Conservation (phyloP, 2,797 vertebrate species). For the Neosalanx taihuensis region DNA sequence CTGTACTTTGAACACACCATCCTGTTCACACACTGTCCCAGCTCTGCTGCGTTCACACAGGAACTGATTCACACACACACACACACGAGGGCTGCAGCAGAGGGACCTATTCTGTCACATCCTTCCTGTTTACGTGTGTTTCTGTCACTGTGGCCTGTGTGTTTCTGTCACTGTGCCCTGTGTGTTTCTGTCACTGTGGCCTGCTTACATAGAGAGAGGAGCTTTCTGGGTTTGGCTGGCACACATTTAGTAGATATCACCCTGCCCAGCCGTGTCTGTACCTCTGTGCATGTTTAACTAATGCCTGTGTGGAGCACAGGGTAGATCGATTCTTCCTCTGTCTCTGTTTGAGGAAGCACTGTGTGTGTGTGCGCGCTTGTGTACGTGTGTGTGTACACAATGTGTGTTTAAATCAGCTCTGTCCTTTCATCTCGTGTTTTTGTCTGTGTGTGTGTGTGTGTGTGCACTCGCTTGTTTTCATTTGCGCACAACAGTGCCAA, state of each 20-base stretch:
- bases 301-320: background rate
- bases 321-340: background rate
- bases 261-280: background rate
- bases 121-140: slow-evolving; percentile 4
- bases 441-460: slow-evolving; percentile 24
- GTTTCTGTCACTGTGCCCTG: background rate
- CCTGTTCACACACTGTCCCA: too few relatives aligned
- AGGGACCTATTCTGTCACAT: slow-evolving; percentile 29
- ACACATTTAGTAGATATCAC: slow-evolving; percentile 8
- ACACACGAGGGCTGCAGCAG: too few relatives aligned
- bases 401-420: background rate
- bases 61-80: background rate
- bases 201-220: slow-evolving; percentile 43
- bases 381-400: slow-evolving; percentile 15
- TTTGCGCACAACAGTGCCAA: background rate
- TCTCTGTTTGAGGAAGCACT: background rate
- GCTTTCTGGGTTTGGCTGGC: slow-evolving; percentile 31
- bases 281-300: background rate
- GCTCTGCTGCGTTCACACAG: too few relatives aligned
- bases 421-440: background rate
- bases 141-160: background rate
- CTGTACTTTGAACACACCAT: too few relatives aligned
- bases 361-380: slow-evolving; percentile 25
- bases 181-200: slow-evolving; percentile 5
- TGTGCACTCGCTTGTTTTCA: slow-evolving; percentile 12